phyloP scores from a whole-genome alignment of 2,888 invertebrate genomes.

The Philonicus albiceps region DNA sequence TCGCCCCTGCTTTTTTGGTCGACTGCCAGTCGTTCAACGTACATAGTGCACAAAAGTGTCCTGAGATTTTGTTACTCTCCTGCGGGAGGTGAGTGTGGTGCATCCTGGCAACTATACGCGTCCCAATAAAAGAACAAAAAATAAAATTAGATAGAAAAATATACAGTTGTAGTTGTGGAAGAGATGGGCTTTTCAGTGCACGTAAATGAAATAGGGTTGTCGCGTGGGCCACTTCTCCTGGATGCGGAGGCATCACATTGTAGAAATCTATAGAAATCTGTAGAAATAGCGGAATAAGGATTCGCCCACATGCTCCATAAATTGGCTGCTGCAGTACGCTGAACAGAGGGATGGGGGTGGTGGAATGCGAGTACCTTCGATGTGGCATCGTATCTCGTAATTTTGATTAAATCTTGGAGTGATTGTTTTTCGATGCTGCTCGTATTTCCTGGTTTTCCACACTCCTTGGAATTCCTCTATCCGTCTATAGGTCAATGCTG shows the following conservation, averaged over 20 bases:
- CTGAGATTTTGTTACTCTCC: not conserved
- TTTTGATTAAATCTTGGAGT: not conserved
- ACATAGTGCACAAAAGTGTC: not conserved
- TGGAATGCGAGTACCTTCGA: not conserved
- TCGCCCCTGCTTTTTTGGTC: not conserved
- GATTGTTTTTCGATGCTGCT: not conserved
- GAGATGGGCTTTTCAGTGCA: not conserved
- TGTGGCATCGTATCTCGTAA: not conserved
- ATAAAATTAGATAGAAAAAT: not conserved
- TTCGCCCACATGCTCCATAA: not conserved
- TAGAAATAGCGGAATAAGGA: not conserved
- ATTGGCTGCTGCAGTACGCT: not conserved
- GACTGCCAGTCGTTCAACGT: not conserved
- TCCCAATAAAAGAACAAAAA: not conserved
- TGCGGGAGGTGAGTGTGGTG: not conserved
- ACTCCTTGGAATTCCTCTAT: not conserved
- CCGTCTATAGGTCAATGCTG: slow-evolving; percentile 30
- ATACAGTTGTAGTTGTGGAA: not conserved
- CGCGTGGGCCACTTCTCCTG: not conserved
- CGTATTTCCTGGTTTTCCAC: not conserved
- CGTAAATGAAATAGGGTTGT: not conserved
- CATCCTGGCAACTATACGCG: not conserved
- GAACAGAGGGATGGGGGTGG: not conserved
- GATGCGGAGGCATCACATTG: not conserved
- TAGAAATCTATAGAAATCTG: not conserved